Percentiles rank a stretch among this genome's conserved stretches.
Conservation (phyloP, 2,888 invertebrate genomes). For the Copidosoma aretas region DNA sequence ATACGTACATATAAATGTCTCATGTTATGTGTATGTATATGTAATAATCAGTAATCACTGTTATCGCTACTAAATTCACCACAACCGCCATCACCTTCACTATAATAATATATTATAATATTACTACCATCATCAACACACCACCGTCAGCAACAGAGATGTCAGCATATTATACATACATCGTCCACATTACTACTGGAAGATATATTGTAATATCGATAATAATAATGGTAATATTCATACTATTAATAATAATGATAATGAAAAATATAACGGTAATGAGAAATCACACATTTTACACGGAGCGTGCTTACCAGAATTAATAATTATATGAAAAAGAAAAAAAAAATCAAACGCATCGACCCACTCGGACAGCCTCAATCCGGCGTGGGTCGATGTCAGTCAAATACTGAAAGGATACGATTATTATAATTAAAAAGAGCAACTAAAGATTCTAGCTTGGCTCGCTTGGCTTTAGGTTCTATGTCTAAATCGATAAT, state of each 20-base stretch:
- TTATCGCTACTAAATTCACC: slow-evolving; percentile 27
- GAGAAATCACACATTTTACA: slow-evolving; percentile 46
- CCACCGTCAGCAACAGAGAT: neutral
- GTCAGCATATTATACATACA: slow-evolving; percentile 15
- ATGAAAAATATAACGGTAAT: neutral
- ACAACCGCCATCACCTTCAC: slow-evolving; percentile 21
- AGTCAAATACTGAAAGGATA: slow-evolving; percentile 15
- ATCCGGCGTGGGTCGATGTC: slow-evolving; percentile 7
- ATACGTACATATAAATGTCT: neutral
- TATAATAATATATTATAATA: too few relatives aligned
- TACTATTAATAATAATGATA: slow-evolving; percentile 32
- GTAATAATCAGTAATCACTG: neutral
- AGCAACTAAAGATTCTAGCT: slow-evolving; percentile 25
- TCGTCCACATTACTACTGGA: slow-evolving; percentile 16
- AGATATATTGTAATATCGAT: slow-evolving; percentile 10
- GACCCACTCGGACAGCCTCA: slow-evolving; percentile 4
- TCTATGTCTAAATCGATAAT: slow-evolving; percentile 37
- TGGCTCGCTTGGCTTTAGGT: slow-evolving; percentile 45
- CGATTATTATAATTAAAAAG: slow-evolving; percentile 20
- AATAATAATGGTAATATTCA: slow-evolving; percentile 22
- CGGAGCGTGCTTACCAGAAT: slow-evolving; percentile 54
- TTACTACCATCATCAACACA: slow-evolving; percentile 5
- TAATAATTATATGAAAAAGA: neutral
- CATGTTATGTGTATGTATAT: too few relatives aligned
- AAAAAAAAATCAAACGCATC: slow-evolving; percentile 1